These are phyloP conservation scores for Ifrita kowaldi DNA, from an alignment of 2,113 vertebrate species.

Conservation along the genomic window DNA sequence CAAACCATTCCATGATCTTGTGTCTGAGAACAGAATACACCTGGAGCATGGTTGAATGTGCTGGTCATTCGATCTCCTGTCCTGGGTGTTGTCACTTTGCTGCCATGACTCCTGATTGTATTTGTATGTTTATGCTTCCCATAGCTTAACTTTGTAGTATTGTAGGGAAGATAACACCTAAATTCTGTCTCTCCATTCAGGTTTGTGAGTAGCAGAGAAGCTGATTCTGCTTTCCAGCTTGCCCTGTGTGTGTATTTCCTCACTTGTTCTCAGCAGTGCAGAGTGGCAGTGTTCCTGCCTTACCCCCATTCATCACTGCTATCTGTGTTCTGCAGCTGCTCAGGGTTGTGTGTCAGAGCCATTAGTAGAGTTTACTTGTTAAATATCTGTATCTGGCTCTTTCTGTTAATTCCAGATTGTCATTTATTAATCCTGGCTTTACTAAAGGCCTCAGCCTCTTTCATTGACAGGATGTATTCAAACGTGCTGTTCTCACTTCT, in stretches of 20 bases:
- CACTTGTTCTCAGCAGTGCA: not conserved
- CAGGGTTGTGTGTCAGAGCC: not conserved
- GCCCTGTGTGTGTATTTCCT: not conserved
- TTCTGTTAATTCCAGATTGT: not conserved
- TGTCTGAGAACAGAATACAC: not conserved
- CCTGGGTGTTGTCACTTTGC: not conserved
- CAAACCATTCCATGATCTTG: not conserved
- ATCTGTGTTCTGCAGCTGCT: conserved; percentile 20
- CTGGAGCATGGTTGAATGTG: not conserved
- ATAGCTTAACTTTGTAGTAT: fast-evolving
- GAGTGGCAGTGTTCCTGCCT: not conserved
- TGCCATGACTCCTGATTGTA: not conserved
- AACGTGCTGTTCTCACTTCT: not conserved
- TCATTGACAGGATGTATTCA: not conserved
- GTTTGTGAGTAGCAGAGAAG: not conserved
- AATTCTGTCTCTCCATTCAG: not conserved
- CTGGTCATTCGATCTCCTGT: not conserved
- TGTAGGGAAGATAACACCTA: not conserved
- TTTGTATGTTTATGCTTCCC: not conserved
- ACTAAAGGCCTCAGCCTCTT: not conserved
- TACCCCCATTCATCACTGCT: not conserved
- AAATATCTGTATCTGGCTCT: not conserved
- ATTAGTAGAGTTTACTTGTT: not conserved
- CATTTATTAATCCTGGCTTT: not conserved
- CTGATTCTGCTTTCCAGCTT: not conserved